Evolutionary conservation across 2,797 vertebrate genomes (phyloP), one percentile per base, ranked within the genome.

Genomic region (Notolepis coatsorum): DNA sequence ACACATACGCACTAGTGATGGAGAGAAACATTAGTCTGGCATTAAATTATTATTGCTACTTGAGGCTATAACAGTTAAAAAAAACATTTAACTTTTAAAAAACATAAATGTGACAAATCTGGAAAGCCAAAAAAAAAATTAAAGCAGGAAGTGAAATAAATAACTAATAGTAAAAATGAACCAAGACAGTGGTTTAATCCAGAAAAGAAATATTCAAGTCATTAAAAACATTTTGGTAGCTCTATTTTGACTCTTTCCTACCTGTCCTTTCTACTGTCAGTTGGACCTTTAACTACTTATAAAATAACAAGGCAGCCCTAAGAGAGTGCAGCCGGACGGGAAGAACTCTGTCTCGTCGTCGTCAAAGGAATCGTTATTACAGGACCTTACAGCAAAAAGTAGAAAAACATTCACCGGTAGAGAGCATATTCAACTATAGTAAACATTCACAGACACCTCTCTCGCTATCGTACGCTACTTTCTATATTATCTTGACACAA

Each of bases 181-280:
- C 60, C 15, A 59, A 83, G 47, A 88, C 80, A 93, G 93, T 93
- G 93, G 93, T 93, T 94, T 86, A 69, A 91, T 91, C 92, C 90
- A 90, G n/a, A 71, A 62, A 82, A 81, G 72, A 82, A 79, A n/a
- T n/a, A n/a, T 92, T 94, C 89, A 92, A 93, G 92, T 93, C 85
- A 81, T 78, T 73, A 30, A 61, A 65, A 75, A 75, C 49, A 68
- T 78, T 84, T 62, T 52, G 58, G 56, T 78, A 82, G 81, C 73
- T 77, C 63, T 73, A 73, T 54, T 64, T 51, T n/a, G n/a, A n/a
- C 12, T 8, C 21, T 37, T 23, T 43, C 21, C 6, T 41, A 27
- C 23, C 7, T 8, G 33, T 69, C 46, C 27, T 24, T 35, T 42
- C 8, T 47, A 23, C 25, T 30, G 28, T 10, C 31, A 24, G 41